Evolutionary conservation across 2,888 invertebrate genomes (phyloP).

Genomic region (Antheraea yamamai): DNA sequence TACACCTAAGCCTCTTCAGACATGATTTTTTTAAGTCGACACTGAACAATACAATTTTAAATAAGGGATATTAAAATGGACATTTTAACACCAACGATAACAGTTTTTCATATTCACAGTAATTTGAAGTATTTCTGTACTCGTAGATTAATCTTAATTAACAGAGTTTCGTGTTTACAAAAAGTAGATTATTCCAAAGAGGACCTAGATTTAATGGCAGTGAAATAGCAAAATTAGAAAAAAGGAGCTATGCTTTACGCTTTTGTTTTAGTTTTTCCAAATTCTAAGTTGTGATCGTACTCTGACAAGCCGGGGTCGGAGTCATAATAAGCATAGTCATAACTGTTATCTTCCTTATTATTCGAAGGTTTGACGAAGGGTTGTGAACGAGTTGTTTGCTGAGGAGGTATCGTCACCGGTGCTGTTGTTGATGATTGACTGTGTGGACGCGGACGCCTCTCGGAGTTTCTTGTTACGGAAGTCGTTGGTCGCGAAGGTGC

Average conservation of each 20-base stretch:
- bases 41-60: not conserved
- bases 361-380: conserved; percentile 67
- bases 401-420: conserved; percentile 41
- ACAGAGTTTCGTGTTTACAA: not conserved
- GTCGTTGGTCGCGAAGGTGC: conserved; percentile 48
- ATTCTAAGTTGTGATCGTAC: conserved; percentile 84
- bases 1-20: conserved; percentile 67
- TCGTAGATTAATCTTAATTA: not conserved
- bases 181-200: conserved; percentile 53
- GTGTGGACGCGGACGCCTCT: conserved; percentile 48
- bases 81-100: not conserved
- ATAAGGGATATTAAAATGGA: not conserved
- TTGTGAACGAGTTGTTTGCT: conserved; percentile 50
- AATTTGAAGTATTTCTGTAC: not conserved
- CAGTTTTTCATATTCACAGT: not conserved
- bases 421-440: conserved; percentile 43
- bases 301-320: conserved; percentile 83
- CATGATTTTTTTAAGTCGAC: conserved; percentile 25
- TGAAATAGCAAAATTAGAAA: conserved; percentile 36
- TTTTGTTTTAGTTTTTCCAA: conserved; percentile 82
- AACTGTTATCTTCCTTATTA: conserved; percentile 86
- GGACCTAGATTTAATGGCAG: conserved; percentile 78
- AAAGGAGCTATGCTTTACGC: conserved; percentile 46
- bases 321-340: conserved; percentile 94
- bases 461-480: conserved; percentile 47